Conservation (phyloP, 2,888 invertebrate genomes). For the Torymus tubicola region DNA sequence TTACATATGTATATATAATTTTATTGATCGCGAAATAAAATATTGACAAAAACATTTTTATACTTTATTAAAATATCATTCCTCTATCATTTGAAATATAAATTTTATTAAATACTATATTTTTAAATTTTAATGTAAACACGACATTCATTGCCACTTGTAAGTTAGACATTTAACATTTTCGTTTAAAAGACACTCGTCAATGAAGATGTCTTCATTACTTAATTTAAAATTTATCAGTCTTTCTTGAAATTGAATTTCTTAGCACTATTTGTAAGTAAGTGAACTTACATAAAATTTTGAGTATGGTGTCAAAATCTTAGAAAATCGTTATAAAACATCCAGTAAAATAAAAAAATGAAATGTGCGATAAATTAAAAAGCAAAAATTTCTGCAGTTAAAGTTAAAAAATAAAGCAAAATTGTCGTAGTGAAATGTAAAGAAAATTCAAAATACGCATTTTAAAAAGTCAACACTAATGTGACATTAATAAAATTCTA, state of each 20-base stretch:
- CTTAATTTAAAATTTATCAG: slow-evolving; percentile 52
- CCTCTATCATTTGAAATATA: slow-evolving; percentile 28
- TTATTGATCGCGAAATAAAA: slow-evolving; percentile 3
- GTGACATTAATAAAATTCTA: slow-evolving; percentile 43
- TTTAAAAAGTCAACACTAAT: slow-evolving; percentile 26
- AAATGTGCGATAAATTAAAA: not conserved
- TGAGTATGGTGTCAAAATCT: not conserved
- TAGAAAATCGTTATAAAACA: slow-evolving; percentile 17
- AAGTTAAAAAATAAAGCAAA: slow-evolving; percentile 6
- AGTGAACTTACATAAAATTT: slow-evolving; percentile 3
- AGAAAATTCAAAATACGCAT: slow-evolving; percentile 42
- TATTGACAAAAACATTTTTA: slow-evolving; percentile 14
- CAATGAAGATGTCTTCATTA: slow-evolving; percentile 28
- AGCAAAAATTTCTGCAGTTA: too few relatives aligned
- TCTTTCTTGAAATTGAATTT: slow-evolving; percentile 45
- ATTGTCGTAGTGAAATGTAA: slow-evolving; percentile 54
- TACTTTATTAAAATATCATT: slow-evolving; percentile 37
- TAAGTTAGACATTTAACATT: slow-evolving; percentile 4
- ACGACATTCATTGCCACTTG: not conserved
- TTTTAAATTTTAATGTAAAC: slow-evolving; percentile 19
- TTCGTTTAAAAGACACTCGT: slow-evolving; percentile 30
- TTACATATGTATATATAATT: slow-evolving; percentile 21
- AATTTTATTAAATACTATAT: slow-evolving; percentile 22
- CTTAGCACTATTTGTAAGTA: slow-evolving; percentile 37
- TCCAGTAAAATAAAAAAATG: not conserved